Percentiles rank a stretch among this genome's conserved stretches.
Evolutionary conservation across 2,113 vertebrate species (phyloP).

Genomic region (Oncorhynchus gorbuscha): DNA sequence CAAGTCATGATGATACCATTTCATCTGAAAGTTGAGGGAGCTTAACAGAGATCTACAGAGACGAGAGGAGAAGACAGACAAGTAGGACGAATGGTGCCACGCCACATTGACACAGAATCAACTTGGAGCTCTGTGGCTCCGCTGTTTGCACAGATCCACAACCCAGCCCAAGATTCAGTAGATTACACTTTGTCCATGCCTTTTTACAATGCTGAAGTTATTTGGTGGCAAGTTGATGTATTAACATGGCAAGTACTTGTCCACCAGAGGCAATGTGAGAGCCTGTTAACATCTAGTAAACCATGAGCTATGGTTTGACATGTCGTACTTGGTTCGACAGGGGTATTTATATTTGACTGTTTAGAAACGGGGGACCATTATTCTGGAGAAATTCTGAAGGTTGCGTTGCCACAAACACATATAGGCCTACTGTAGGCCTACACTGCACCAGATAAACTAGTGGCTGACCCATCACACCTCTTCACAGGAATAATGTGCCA

Average conservation of each 20-base stretch:
- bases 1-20: constrained; percentile 53
- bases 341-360: no score
- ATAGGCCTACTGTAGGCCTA: constrained; percentile 5
- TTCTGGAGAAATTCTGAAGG: no score
- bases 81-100: constrained; percentile 48
- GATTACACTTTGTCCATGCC: no score
- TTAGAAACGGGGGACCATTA: no score
- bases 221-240: no score
- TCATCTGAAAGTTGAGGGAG: constrained; percentile 51
- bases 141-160: constrained; percentile 53
- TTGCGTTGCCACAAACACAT: no score
- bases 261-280: no score
- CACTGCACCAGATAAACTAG: constrained; percentile 43
- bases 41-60: constrained; percentile 53
- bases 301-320: no score
- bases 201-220: no score
- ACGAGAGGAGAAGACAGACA: constrained; percentile 53
- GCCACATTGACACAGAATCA: constrained; percentile 24
- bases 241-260: no score
- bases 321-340: no score
- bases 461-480: constrained; percentile 45
- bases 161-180: neutral
- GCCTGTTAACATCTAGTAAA: no score
- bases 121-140: constrained; percentile 48
- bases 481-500: constrained; percentile 37